Evolutionary conservation across 2,113 vertebrate genomes (phyloP), one percentile per base, ranked within the genome.

Genomic region (Atrichornis clamosus): DNA sequence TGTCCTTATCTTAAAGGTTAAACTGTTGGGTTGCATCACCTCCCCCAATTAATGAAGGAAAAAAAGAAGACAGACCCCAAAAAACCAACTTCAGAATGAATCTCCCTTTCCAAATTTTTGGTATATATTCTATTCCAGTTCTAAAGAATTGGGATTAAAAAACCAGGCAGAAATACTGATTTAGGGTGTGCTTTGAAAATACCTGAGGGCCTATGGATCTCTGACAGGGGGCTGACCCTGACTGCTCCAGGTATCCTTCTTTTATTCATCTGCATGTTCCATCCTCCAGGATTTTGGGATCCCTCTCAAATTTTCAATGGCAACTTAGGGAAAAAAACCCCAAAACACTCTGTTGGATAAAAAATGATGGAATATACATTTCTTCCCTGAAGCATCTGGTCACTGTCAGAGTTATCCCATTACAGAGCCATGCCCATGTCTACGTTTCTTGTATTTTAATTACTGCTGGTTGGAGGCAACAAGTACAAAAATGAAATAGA

Each of bases 321-420:
- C 52, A 56, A 73, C 2, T 72, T 39, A 32, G 19, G 1, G 16
- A 47, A 62, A 53, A 58, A n/a, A 6, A 7, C 18, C 46, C 27
- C 17, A 60, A 27, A 60, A 18, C 23, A 24, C 10, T 55, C 33
- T 41, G 17, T 42, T 79, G 26, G 33, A 30, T 50, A 42, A 46
- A 63, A 68, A 90, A 56, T 42, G 8, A 65, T 9, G 30, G 49
- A 59, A 72, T 68, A 33, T 27, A 20, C 8, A 28, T 86, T 92
- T 83, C 64, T 80, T 64, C 80, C 68, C 64, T 84, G 72, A 93
- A 94, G 87, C 80, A 94, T 52, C 76, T 60, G 72, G 80, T 89
- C 67, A 23, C 67, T 72, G 35, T 35, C 42, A 50, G 52, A 44
- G 21, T 58, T 55, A 49, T 23, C 49, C 56, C 62, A 44, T 72